Base-by-base conservation (phyloP, 1,140 invertebrate genomes). In the Temnothorax curvispinosus region DNA sequence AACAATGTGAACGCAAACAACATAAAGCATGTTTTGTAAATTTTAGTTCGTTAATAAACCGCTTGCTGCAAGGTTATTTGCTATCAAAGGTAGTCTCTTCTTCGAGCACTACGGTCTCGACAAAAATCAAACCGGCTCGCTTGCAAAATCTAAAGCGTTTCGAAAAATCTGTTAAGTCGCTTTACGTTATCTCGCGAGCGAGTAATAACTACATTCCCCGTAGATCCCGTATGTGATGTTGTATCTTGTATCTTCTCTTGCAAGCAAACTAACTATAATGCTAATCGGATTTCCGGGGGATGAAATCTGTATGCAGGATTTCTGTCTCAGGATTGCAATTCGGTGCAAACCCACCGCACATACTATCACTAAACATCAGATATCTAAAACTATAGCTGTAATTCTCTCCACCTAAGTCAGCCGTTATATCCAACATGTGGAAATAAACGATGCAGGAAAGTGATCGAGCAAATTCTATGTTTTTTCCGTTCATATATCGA, bases 251-350 rank as follows among this genome's bases (percentile, higher is more conserved):
- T 52, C 41, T 50, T 50, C 44, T 65, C 76, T 18, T 21, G 3
- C 32, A 38, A 80, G 60, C 44, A 52, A 80, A 65, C 58, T 47
- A 78, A 47, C 60, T 67, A 27, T 80, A 52, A 80, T 67, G 65
- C 58, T 65, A 80, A 80, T 80, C 60, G 76, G 76, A 80, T 80
- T 80, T 35, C 44, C 60, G 7, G 32, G 7, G 32, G 7, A 65
- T 41, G 58, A 80, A 80, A 67, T 80, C 44, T 67, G 11, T 52
- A 67, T 52, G 60, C 62, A 67, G 44, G 13, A 80, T 80, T 80
- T 80, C 76, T 80, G n/a, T 80, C 62, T 47, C n/a, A 67, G 60
- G 11, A 41, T 67, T 80, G 60, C 41, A 38, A 41, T 67, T 21
- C n/a, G n/a, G 7, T 65, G 5, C 13, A 38, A 38, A 52, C 60